Conservation (phyloP, 2,888 invertebrate genomes). For the Sycophila texana region DNA sequence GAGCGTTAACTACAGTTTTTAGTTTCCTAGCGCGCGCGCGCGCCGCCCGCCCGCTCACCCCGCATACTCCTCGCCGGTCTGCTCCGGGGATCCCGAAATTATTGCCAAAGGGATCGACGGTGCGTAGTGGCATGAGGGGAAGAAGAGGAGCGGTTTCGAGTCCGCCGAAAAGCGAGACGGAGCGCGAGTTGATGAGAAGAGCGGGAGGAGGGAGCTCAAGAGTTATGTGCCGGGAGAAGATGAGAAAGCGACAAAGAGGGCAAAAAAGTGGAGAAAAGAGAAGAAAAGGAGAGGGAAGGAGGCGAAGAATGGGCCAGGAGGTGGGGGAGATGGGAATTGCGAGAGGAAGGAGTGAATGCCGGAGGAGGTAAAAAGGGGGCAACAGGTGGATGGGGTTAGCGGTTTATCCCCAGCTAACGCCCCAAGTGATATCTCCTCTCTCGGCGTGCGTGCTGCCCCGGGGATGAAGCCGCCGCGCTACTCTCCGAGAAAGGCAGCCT, state of each 20-base stretch:
- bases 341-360: conserved; percentile 26
- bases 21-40: neutral
- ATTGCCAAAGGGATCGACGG: conserved; percentile 41
- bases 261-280: conserved; percentile 23
- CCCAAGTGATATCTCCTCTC: conserved; percentile 70
- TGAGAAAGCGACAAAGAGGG: conserved; percentile 34
- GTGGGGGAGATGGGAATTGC: conserved; percentile 34
- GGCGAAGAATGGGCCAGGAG: conserved; percentile 41
- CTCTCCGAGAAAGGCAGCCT: no score
- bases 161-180: conserved; percentile 19
- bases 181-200: conserved; percentile 24
- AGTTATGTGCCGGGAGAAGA: conserved; percentile 15
- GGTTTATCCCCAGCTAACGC: conserved; percentile 74
- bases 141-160: neutral
- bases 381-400: conserved; percentile 76
- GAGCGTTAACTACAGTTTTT: conserved; percentile 16
- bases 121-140: neutral
- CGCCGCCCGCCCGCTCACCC: no score
- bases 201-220: conserved; percentile 45
- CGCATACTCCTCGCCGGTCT: no score
- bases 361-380: conserved; percentile 70
- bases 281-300: conserved; percentile 10
- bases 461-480: conserved; percentile 31
- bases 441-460: conserved; percentile 51
- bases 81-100: conserved; percentile 17